These are phyloP conservation scores for Ophiothrix spiculata DNA, from an alignment of 35 echinoderm and acorn worm genomes.

Conservation along the genomic window DNA sequence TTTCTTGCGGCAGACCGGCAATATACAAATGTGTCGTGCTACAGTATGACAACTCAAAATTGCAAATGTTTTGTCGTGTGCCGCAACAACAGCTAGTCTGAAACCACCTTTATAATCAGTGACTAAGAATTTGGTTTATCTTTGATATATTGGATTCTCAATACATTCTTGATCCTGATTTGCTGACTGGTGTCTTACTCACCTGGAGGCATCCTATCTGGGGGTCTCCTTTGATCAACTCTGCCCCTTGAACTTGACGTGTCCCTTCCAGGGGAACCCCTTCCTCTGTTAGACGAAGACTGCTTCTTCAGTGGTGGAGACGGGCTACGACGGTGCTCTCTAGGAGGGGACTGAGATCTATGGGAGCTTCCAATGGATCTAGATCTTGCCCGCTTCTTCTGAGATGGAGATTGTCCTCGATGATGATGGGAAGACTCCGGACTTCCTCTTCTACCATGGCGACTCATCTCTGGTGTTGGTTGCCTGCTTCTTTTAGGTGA, in stretches of 20 bases:
- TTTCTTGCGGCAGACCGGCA: too few relatives aligned
- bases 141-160: too few relatives aligned
- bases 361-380: constrained; percentile 19
- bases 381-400: not conserved
- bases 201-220: not conserved
- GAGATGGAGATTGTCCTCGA: constrained; percentile 30
- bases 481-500: not conserved
- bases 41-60: too few relatives aligned
- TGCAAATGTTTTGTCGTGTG: too few relatives aligned
- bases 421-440: not conserved
- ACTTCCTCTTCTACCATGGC: not conserved
- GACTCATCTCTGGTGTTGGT: constrained; percentile 26
- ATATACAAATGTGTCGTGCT: too few relatives aligned
- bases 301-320: not conserved
- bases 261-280: not conserved
- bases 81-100: too few relatives aligned
- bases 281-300: not conserved
- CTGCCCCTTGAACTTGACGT: constrained; percentile 11
- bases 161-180: too few relatives aligned
- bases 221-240: constrained; percentile 14
- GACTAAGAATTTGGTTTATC: too few relatives aligned
- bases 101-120: too few relatives aligned
- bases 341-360: constrained; percentile 6
- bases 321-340: constrained; percentile 12
- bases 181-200: too few relatives aligned